A percentile compares a stretch with the other conserved stretches of the same genome.
phyloP scores from a whole-genome alignment of 1,140 invertebrate species.

The Drosophila nigromelanica region DNA sequence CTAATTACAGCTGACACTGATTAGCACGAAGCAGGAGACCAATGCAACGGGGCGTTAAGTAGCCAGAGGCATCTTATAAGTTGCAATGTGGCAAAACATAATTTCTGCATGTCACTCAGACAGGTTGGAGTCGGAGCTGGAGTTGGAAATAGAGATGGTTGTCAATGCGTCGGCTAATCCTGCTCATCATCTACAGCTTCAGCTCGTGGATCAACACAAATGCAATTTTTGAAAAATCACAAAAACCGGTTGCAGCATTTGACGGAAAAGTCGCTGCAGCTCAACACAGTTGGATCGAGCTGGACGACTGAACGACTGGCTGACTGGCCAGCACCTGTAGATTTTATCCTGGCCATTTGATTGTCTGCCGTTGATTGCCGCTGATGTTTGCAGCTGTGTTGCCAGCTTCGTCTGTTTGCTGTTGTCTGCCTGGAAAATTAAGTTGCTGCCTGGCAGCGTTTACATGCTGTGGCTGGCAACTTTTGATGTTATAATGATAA shows the following conservation, averaged over 20 bases:
- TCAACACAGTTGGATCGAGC: neutral
- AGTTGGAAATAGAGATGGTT: conserved; percentile 44
- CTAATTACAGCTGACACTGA: conserved; percentile 81
- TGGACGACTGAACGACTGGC: conserved; percentile 1
- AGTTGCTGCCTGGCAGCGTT: conserved; percentile 71
- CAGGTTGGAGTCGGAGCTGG: conserved; percentile 38
- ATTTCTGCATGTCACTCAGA: conserved; percentile 75
- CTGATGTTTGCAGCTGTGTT: conserved; percentile 75
- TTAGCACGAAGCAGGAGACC: conserved; percentile 57
- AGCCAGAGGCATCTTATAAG: conserved; percentile 67
- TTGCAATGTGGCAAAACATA: conserved; percentile 76
- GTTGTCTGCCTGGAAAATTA: conserved; percentile 59
- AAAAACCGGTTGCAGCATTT: conserved; percentile 70
- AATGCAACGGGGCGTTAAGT: conserved; percentile 72
- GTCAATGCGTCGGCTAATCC: conserved; percentile 75
- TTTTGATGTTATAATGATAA: conserved; percentile 83
- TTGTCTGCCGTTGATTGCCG: conserved; percentile 79
- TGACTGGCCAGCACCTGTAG: conserved; percentile 63
- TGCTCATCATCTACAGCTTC: conserved; percentile 76
- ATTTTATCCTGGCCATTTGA: conserved; percentile 77
- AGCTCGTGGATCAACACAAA: conserved; percentile 52
- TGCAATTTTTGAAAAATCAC: conserved; percentile 70
- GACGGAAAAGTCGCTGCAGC: conserved; percentile 57
- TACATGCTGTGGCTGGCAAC: conserved; percentile 67
- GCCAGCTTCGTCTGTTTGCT: conserved; percentile 27